A percentile compares a stretch with the other conserved stretches of the same genome.
Evolutionary conservation across 1,140 invertebrate genomes (phyloP).

Genomic region (Rhopalosiphum maidis): DNA sequence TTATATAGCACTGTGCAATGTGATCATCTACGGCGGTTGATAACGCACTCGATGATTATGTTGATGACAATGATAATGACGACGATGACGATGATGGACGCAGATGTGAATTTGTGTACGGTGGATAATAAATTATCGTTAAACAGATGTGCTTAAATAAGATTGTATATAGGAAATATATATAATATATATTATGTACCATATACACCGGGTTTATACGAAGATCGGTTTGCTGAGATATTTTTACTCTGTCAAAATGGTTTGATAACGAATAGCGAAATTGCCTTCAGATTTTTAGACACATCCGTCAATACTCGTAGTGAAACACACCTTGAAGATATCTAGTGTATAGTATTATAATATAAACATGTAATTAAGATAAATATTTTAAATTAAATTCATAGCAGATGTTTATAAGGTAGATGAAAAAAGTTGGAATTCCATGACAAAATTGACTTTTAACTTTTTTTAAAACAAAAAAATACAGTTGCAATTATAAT

Average conservation of each 20-base stretch:
- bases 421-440: neutral
- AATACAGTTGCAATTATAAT: neutral
- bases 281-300: neutral
- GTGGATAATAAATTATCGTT: neutral
- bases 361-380: neutral
- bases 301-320: neutral
- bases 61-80: neutral
- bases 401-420: neutral
- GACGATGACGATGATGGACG: neutral
- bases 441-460: neutral
- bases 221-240: neutral
- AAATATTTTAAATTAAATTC: neutral
- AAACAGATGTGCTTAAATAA: neutral
- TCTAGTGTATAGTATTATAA: neutral
- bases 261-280: neutral
- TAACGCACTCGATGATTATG: neutral
- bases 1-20: neutral
- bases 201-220: no score
- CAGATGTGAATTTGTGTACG: neutral
- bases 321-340: neutral
- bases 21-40: neutral
- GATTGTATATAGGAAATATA: neutral
- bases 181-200: neutral
- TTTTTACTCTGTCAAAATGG: neutral
- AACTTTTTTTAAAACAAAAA: no score